Base-by-base conservation (phyloP, 2,113 vertebrate genomes). In the Theristicus caerulescens region DNA sequence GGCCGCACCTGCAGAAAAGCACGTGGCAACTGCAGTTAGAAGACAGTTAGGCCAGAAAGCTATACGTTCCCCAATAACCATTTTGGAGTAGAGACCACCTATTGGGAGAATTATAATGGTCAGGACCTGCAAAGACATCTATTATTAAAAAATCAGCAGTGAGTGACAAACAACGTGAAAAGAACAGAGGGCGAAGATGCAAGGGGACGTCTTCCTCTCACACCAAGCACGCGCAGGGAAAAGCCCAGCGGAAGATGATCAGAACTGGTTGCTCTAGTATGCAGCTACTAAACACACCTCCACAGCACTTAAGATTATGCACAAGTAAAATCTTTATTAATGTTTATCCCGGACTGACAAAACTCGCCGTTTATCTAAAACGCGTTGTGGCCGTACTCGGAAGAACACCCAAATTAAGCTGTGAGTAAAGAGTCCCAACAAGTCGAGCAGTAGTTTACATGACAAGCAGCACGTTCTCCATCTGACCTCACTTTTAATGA, bases 401-500 rank as follows among this genome's bases (percentile, higher is more conserved):
- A 79, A 76, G 52, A 83, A 67, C 54, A 64, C 32, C 24, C 58
- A 11, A 58, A 77, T 67, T 21, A 52, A 16, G 1, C 44, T 0
- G 36, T 11, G 76, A 91, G 77, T 13, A 29, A 77, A 66, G 91
- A 89, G 31, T 16, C 38, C 38, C 82, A 9, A 6, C 24, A 22
- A 86, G 95, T 19, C 1, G 3, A 82, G 86, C 77, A 49, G 77
- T 20, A 92, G 91, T 13, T 88, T 77, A 91, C 96, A 86, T 90
- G 96, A 91, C 81, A 7, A 66, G 78, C 82, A 70, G 97, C 97
- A 97, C 96, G 96, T 96, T 96, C 91, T 84, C 95, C 74, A 31
- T 57, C 87, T 97, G 96, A 97, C 66, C 97, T 97, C 95, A 96
- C 87, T 11, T 11, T 34, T 69, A 81, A 51, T 96, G 95, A 97